Evolutionary conservation across 2,888 invertebrate species (phyloP).

Genomic region (Lymantria monacha): DNA sequence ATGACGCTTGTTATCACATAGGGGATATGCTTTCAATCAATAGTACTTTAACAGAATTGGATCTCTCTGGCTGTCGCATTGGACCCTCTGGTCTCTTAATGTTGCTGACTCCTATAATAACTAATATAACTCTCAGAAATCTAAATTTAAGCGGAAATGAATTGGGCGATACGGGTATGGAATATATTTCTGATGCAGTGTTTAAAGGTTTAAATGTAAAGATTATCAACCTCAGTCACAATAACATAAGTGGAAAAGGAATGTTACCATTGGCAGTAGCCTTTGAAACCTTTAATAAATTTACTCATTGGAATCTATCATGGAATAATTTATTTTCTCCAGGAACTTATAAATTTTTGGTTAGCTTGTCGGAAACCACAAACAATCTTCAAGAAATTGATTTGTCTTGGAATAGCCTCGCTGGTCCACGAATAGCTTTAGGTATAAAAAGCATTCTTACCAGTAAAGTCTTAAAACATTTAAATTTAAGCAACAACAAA

Average conservation of each 20-base stretch:
- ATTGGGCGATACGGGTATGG: constrained; percentile 48
- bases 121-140: constrained; percentile 39
- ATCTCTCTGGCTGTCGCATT: constrained; percentile 60
- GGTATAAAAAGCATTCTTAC: constrained; percentile 42
- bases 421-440: constrained; percentile 39
- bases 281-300: constrained; percentile 49
- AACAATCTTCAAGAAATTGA: constrained; percentile 44
- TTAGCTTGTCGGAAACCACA: constrained; percentile 42
- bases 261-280: constrained; percentile 42
- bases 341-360: constrained; percentile 42
- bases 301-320: constrained; percentile 54
- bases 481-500: constrained; percentile 57
- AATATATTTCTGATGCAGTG: constrained; percentile 42
- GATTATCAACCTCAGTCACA: constrained; percentile 52
- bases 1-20: constrained; percentile 62
- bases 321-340: constrained; percentile 53
- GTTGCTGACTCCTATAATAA: constrained; percentile 37
- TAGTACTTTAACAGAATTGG: constrained; percentile 45
- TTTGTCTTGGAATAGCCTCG: constrained; percentile 58
- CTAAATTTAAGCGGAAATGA: constrained; percentile 53
- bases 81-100: constrained; percentile 46
- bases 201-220: constrained; percentile 42
- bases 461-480: constrained; percentile 36
- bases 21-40: constrained; percentile 56
- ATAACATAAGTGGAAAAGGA: constrained; percentile 48